A percentile compares a stretch with the other conserved stretches of the same genome.
Evolutionary conservation across 2,113 vertebrate species (phyloP).

Genomic region (Paraplagusia blochii): DNA sequence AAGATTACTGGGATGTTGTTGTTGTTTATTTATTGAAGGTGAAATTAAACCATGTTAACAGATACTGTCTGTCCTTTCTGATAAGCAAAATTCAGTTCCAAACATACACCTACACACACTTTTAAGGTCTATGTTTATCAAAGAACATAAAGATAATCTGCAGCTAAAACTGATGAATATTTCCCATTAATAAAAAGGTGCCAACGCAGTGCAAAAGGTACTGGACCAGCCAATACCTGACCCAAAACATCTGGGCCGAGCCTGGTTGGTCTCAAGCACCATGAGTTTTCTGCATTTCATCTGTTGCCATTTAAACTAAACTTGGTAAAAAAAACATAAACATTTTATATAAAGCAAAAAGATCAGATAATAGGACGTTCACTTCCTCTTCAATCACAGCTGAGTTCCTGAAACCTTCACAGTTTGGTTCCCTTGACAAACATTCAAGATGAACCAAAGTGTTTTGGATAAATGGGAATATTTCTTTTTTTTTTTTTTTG

Average conservation of each 20-base stretch:
- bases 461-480: no score
- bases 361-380: neutral
- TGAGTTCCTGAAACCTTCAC: neutral
- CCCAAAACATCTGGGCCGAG: constrained; percentile 21
- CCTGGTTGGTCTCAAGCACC: constrained; percentile 55
- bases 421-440: no score
- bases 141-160: no score
- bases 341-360: neutral
- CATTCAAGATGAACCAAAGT: no score
- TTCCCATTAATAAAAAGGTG: neutral
- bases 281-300: constrained; percentile 42
- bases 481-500: no score
- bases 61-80: no score
- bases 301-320: constrained; percentile 26
- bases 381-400: neutral
- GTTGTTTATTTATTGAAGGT: no score
- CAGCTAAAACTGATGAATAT: no score
- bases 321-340: constrained; percentile 6
- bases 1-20: neutral
- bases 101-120: no score
- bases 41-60: no score
- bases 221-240: constrained; percentile 60
- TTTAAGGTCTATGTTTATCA: no score
- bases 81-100: neutral
- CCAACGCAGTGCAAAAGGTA: constrained; percentile 54